phyloP scores from a whole-genome alignment of 2,113 vertebrate species.

The Anseranas semipalmata region DNA sequence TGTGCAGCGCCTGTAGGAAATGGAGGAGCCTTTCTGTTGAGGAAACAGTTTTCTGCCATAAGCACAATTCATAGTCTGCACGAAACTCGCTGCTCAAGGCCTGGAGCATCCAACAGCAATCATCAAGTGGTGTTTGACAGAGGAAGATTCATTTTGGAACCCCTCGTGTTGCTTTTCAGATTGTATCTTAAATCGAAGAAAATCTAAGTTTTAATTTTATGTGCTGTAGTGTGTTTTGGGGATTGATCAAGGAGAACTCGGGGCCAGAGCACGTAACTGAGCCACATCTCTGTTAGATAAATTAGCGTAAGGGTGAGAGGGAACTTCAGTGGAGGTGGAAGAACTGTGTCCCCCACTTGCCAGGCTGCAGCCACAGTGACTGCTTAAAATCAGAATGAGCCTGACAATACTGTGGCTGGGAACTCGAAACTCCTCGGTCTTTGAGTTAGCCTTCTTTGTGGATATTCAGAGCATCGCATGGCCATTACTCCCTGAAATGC shows the following conservation, averaged over 20 bases:
- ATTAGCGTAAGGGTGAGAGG: not conserved
- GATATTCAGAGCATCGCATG: rapidly evolving
- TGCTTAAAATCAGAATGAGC: not conserved
- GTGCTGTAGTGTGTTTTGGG: not conserved
- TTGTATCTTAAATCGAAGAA: not conserved
- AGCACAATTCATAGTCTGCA: not conserved
- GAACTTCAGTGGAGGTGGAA: not conserved
- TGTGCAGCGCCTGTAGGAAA: not conserved
- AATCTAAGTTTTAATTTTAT: not conserved
- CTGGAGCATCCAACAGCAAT: not conserved
- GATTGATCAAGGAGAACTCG: not conserved
- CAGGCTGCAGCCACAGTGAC: not conserved
- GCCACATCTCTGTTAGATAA: not conserved
- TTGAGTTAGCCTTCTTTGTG: not conserved
- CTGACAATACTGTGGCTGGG: not conserved
- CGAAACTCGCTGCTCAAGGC: not conserved
- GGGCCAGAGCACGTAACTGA: not conserved
- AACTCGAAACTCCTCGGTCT: not conserved
- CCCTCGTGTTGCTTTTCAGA: not conserved
- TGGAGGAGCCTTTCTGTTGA: not conserved
- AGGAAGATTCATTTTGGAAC: not conserved
- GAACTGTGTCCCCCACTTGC: not conserved
- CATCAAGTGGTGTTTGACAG: not conserved
- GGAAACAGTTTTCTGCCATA: not conserved
- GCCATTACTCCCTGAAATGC: not conserved